Evolutionary conservation across 2,888 invertebrate genomes (phyloP), one percentile per base, ranked within the genome.

Genomic region (Leptinotarsa tumamoca): DNA sequence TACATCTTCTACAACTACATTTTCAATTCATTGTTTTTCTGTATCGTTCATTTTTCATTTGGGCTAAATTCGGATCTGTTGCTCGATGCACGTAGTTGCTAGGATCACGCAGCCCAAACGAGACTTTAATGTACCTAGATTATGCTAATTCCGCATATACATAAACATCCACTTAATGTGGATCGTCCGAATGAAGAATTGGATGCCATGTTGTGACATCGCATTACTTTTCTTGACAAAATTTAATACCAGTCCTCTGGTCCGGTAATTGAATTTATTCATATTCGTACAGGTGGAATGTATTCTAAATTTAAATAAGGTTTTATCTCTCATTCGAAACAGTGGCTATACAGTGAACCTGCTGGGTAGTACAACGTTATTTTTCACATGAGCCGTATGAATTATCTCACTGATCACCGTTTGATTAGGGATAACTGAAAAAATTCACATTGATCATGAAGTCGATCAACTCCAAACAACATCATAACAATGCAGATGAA

Each of bases 61-160:
- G 63, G 7, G 10, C 43, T 4, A 17, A 63, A 17, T 63, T 43
- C 63, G 33, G 63, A 13, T 43, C 63, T 63, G 63, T 17, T 1
- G n/a, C 4, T 43, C 17, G 63, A 63, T 33, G 15, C 63, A 27
- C 63, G 63, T 63, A 63, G 33, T n/a, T 17, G 63, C 5, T 33
- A 21, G 21, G 82, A 76, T 79, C 79, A 82, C 82, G 83, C 83
- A 82, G 74, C 77, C 72, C 83, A 63, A 63, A 63, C 43, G 81
- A 83, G 83, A 84, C 86, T 87, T 86, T 87, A 87, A 86, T 86
- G 86, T 83, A 82, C 79, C 82, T 84, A 86, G 86, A 88, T 87
- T 87, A 88, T 88, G 87, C 85, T 87, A 88, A 88, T 88, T 85
- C 85, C 77, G 83, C 84, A 84, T 86, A 86, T 87, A 87, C 87